Evolutionary conservation across 2,888 invertebrate genomes (phyloP), one percentile per base, ranked within the genome.

Genomic region (Ametastegia equiseti): DNA sequence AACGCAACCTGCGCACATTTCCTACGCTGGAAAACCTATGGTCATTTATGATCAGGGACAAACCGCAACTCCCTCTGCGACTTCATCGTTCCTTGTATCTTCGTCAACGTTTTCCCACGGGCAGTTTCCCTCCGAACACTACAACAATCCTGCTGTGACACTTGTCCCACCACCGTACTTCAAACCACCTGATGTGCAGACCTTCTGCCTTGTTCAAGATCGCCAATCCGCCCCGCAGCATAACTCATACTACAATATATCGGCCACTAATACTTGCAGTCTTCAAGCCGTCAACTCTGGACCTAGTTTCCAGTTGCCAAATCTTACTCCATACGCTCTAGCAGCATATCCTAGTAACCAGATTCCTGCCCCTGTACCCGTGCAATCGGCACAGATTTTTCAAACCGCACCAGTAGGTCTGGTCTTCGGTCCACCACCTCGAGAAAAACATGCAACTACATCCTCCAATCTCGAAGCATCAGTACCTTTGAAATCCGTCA

Each of bases 101-200:
- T 87, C 90, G 0, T 88, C 89, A 1, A 88, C 84, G 5, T 88
- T 88, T 80, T 80, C 87, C 0, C 87, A 87, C 13, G 85, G 83
- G 30, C 86, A 88, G 2, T 88, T 87, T 39, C 82, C 87, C 2
- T 83, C 80, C 39, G 89, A 90, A n/a, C 86, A 86, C 69, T 90
- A 89, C 82, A 85, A 83, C n/a, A 83, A 84, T 27, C 83, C 88
- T 3, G 87, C 85, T 3, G 80, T 88, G 1, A 78, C 88, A 1
- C 73, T 90, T 39, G 81, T 90, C 47, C 87, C 89, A 0, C 89
- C 88, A 65, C 83, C 89, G 0, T 90, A 88, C 79, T 89, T 86
- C 75, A 90, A 90, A 15, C 85, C 89, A 0, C 85, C 86, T 9
- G 89, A 90, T n/a, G 81, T 88, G 15, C 89, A 88, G 77, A 82